phyloP scores from a whole-genome alignment of 2,888 invertebrate species.

The Graphium colonna region DNA sequence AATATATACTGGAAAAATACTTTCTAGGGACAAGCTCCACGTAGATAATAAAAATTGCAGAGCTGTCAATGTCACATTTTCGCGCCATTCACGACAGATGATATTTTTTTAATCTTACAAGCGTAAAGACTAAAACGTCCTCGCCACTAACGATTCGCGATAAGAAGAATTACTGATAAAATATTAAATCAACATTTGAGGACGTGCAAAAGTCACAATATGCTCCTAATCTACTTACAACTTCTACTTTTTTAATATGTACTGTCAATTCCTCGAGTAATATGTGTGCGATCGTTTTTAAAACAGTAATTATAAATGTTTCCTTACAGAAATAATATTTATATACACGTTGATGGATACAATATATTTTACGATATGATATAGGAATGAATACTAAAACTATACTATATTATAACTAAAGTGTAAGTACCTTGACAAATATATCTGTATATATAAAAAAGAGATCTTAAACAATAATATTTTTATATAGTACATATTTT shows the following conservation, averaged over 20 bases:
- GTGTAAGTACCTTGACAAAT: background rate
- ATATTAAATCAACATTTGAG: background rate
- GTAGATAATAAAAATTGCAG: too few relatives aligned
- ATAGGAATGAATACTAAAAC: background rate
- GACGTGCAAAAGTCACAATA: background rate
- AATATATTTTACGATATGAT: background rate
- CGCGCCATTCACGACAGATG: slow-evolving; percentile 1
- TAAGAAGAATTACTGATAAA: background rate
- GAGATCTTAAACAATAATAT: too few relatives aligned
- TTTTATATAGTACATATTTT: too few relatives aligned
- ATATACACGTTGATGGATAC: background rate
- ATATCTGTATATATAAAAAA: background rate
- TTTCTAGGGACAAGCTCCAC: too few relatives aligned
- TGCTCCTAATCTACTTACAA: background rate
- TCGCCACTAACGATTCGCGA: background rate
- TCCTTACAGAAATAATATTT: background rate
- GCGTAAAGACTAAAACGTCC: background rate
- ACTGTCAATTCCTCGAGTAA: slow-evolving; percentile 5
- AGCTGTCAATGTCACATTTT: background rate
- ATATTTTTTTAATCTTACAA: background rate
- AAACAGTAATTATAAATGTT: background rate
- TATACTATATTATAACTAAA: too few relatives aligned
- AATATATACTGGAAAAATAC: background rate
- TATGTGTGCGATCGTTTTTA: background rate
- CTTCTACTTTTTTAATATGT: background rate